Evolutionary conservation across 1,140 invertebrate species (phyloP), one percentile per base, ranked within the genome.

Genomic region (Mesaphorura yosii): DNA sequence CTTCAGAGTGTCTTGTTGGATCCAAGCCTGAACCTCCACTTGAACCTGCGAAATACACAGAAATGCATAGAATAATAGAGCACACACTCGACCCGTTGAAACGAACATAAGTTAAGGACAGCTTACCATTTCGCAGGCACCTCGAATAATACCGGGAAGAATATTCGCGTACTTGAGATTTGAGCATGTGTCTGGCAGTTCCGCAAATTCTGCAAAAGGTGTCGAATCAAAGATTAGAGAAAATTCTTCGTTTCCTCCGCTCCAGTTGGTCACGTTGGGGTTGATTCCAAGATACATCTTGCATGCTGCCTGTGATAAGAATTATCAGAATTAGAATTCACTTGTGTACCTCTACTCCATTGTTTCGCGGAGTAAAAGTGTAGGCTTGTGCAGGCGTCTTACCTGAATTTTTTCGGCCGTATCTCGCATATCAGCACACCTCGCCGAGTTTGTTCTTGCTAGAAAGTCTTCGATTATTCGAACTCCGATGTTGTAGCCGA

Each of bases 401-500:
- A 79, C 78, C 69, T 93, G 86, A 57, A 99, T 87, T 70, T 96
- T 93, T 69, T 98, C 94, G 17, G 94, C 92, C 25, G 93, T 95
- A 67, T 98, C 93, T 66, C 88, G 81, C 71, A 98, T 84, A 70
- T 98, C 94, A 66, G 91, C 78, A 71, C 96, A 99, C 42, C 91
- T 73, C 1, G 83, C 84, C 17, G 84, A 83, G 57, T 84, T 83
- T 4, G 92, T 94, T 64, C 92, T 78, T 1, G 94, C 91, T 17
- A 98, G 73, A 66, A 95, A 98, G 68, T 98, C 96, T 74, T 99
- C 95, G 60, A 98, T 94, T 10, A 99, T 72, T 34, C 95, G 74
- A 41, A 97, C 82, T 27, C 96, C 96, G 79, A 99, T 98, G 66
- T 98, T 98, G 66, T 98, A 98, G 22, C 93, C 93, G 70, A 94